Base-by-base conservation (phyloP, 2,888 invertebrate genomes). In the Trisateles emortualis region DNA sequence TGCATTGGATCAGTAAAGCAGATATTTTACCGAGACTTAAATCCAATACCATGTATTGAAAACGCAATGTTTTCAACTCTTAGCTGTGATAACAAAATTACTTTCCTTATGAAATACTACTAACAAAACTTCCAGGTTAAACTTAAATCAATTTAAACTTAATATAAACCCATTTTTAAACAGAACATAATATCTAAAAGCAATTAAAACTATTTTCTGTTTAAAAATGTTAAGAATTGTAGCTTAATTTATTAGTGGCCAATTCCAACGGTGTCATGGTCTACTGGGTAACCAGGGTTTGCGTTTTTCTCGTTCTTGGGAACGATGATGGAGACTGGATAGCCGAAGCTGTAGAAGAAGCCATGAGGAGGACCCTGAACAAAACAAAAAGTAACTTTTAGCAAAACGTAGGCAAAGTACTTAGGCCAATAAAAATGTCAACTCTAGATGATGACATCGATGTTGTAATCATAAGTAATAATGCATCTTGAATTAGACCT, bases 301-400 rank as follows among this genome's bases (percentile, higher is more conserved):
- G 65, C 47, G n/a, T 68, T 59, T 2, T 66, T 59, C 2, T 76
- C 83, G 38, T 70, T 88, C 79, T 93, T 92, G 39, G 83, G 76
- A 1, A 81, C 80, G 32, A 93, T 85, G 54, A 88, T 82, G 64
- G 88, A 95, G n/a, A 94, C 95, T 19, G 95, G 95, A 83, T 96
- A 96, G 68, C 94, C 93, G 84, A 94, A 95, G 72, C 93, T 94
- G 84, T 96, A 96, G 93, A 95, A 96, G 93, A 96, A 96, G 44
- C 96, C 96, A 73, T 94, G 94, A 43, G 96, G 95, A 14, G 94
- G 94, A 35, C 94, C 92, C 93, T 93, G 84, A 0, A 70, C 71
- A 38, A 4, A 60, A 42, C n/a, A 24, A 16, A 36, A n/a, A 17
- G 4, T 9, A 10, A 10, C 10, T 2, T 17, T 26, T 26, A 26